Conservation (phyloP, 2,888 invertebrate species). For the Podotricha telesiphe region DNA sequence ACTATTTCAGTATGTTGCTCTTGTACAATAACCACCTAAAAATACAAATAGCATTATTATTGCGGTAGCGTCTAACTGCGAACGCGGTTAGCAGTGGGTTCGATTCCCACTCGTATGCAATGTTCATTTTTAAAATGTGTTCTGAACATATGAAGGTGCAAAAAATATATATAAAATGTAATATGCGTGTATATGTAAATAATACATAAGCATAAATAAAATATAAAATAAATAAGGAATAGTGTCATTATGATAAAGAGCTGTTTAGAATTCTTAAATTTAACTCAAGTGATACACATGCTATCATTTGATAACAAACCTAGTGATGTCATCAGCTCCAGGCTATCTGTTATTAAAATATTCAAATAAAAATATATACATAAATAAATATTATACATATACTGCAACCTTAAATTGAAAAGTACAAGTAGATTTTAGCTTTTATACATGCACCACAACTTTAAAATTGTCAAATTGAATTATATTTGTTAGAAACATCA, state of each 20-base stretch:
- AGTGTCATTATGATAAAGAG: no score
- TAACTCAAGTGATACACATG: neutral
- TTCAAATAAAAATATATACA: neutral
- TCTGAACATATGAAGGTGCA: no score
- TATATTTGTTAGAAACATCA: no score
- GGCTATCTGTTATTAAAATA: neutral
- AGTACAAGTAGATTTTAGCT: no score
- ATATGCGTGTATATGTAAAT: neutral
- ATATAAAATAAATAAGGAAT: neutral
- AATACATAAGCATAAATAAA: neutral
- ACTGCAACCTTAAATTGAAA: neutral
- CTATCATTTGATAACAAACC: conserved; percentile 1
- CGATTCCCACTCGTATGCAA: no score
- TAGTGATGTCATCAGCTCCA: neutral
- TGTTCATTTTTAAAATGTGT: no score
- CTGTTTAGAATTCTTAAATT: neutral
- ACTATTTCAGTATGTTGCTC: conserved; percentile 50
- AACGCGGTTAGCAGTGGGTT: no score
- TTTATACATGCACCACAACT: no score
- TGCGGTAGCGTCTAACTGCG: no score
- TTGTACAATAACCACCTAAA: conserved; percentile 62
- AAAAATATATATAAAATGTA: neutral
- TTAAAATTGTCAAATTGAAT: no score
- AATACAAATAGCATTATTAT: conserved; percentile 4
- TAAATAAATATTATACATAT: neutral